Evolutionary conservation across 2,113 vertebrate genomes (phyloP).

Genomic region (Chaetops frenatus): DNA sequence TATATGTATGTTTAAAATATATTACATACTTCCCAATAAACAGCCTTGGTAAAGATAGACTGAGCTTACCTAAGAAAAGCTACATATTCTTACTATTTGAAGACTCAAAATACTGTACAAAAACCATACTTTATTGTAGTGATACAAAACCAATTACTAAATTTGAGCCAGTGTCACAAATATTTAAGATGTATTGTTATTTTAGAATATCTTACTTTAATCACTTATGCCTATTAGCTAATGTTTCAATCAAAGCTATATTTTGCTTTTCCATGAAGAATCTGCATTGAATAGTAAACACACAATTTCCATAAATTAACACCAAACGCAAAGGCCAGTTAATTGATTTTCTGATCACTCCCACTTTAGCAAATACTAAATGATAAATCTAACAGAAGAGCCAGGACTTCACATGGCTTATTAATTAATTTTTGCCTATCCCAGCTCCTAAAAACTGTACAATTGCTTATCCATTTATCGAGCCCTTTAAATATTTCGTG

Average conservation of each 20-base stretch:
- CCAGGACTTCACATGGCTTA: not conserved
- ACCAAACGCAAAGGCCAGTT: not conserved
- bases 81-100: not conserved
- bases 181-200: not conserved
- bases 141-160: not conserved
- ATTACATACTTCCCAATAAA: not conserved
- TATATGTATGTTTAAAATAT: not conserved
- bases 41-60: not conserved
- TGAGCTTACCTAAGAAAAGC: not conserved
- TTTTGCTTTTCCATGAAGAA: not conserved
- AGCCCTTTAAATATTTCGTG: not conserved
- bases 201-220: not conserved
- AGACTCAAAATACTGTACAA: not conserved
- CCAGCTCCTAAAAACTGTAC: not conserved
- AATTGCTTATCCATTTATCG: conserved; percentile 3
- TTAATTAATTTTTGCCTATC: not conserved
- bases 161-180: not conserved
- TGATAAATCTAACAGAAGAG: not conserved
- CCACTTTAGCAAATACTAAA: not conserved
- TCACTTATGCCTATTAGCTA: not conserved
- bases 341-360: not conserved
- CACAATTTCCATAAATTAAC: not conserved
- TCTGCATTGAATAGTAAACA: not conserved
- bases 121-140: not conserved
- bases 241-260: not conserved